A percentile compares a stretch with the other conserved stretches of the same genome.
Evolutionary conservation across 2,797 vertebrate species (phyloP).

Genomic region (Mastacembelus armatus): DNA sequence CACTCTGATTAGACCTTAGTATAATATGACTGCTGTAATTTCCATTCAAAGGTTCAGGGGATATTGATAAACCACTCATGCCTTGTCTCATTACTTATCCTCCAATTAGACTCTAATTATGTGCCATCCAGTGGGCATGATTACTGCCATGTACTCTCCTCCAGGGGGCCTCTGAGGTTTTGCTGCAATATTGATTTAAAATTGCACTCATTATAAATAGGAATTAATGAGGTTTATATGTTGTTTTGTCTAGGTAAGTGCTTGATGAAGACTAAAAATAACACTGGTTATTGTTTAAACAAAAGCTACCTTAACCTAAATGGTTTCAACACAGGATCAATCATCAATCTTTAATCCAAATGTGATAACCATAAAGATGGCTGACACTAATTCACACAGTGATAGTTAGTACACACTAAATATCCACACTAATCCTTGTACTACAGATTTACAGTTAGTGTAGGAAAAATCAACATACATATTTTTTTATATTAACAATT

Average conservation of each 20-base stretch:
- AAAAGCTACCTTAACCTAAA: constrained; percentile 28
- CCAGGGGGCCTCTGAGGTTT: constrained; percentile 73
- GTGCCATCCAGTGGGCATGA: constrained; percentile 77
- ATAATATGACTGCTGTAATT: constrained; percentile 80
- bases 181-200: constrained; percentile 77
- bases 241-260: constrained; percentile 54
- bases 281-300: constrained; percentile 18
- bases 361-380: not conserved
- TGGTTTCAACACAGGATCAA: constrained; percentile 23
- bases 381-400: not conserved
- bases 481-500: too few species aligned
- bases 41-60: constrained; percentile 79
- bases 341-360: too few species aligned
- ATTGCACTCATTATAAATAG: constrained; percentile 66
- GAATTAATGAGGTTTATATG: constrained; percentile 70
- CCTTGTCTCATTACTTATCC: constrained; percentile 81
- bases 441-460: too few species aligned
- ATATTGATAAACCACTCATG: constrained; percentile 84
- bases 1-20: constrained; percentile 77
- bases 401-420: too few species aligned
- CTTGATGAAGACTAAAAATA: constrained; percentile 57
- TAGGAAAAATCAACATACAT: too few species aligned
- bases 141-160: constrained; percentile 76
- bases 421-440: too few species aligned
- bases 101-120: constrained; percentile 87